Evolutionary conservation across 23 tunicate genomes (phyloP).

Genomic region (Phallusia fumigata): DNA sequence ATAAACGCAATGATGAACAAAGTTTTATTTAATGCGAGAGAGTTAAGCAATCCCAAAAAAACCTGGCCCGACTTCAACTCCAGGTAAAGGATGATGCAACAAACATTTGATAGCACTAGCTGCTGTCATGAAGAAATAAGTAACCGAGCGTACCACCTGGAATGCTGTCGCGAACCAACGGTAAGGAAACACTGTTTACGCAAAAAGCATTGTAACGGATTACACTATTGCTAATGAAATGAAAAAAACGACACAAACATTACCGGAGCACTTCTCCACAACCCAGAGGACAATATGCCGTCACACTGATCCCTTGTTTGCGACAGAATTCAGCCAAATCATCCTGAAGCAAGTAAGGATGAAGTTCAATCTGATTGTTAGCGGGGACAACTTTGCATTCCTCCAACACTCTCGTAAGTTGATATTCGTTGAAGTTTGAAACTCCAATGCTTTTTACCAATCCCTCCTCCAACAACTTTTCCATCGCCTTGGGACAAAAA

Average conservation of each 20-base stretch:
- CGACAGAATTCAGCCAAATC: conserved; percentile 51
- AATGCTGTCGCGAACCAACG: no score
- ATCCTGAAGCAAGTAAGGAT: conserved; percentile 71
- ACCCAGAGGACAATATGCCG: conserved; percentile 83
- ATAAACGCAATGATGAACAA: no score
- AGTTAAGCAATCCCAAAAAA: no score
- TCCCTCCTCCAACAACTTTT: conserved; percentile 60
- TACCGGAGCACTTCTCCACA: conserved; percentile 72
- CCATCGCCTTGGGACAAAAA: conserved; percentile 73
- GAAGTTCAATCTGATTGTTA: conserved; percentile 76
- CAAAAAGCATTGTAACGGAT: neutral
- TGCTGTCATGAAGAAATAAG: no score
- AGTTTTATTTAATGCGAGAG: no score
- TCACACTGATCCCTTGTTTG: conserved; percentile 61
- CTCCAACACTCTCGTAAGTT: conserved; percentile 67
- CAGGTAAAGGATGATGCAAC: no score
- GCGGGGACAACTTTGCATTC: conserved; percentile 59
- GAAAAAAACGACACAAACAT: no score
- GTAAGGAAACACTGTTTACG: no score
- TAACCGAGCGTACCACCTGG: no score
- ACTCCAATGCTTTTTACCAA: conserved; percentile 78
- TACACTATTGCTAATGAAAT: neutral
- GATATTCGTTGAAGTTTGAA: conserved; percentile 86
- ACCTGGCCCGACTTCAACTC: no score
- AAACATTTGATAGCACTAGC: no score